phyloP scores from a whole-genome alignment of 2,113 vertebrate species.

The Zapornia atra region DNA sequence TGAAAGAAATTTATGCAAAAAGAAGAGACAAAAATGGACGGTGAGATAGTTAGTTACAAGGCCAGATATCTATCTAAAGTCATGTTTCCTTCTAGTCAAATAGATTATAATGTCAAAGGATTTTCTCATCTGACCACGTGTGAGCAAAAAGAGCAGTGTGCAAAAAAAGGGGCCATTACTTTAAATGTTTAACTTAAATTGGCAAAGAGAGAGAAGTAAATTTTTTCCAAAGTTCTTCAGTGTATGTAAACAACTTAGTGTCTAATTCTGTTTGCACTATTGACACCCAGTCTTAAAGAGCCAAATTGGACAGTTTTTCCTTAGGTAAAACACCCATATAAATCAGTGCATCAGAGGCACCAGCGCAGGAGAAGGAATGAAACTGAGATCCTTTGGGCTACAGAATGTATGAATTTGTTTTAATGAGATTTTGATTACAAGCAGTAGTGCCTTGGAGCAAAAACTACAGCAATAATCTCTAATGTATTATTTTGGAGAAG shows the following conservation, averaged over 20 bases:
- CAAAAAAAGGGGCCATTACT: background rate
- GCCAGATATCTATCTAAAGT: background rate
- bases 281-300: background rate
- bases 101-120: background rate
- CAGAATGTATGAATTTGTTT: slow-evolving; percentile 51
- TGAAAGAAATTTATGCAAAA: background rate
- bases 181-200: background rate
- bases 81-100: background rate
- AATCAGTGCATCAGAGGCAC: background rate
- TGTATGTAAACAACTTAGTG: background rate
- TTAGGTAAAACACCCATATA: background rate
- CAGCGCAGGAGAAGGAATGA: background rate
- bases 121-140: background rate
- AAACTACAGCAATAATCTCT: slow-evolving; percentile 19
- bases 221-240: background rate
- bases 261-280: background rate
- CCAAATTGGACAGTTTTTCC: background rate
- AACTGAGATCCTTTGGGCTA: slow-evolving; percentile 35
- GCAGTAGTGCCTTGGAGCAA: slow-evolving; percentile 35
- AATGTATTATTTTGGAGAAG: slow-evolving; percentile 34
- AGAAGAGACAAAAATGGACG: background rate
- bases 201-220: background rate
- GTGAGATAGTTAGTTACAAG: background rate
- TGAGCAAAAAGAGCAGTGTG: background rate
- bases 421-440: slow-evolving; percentile 71